Conservation (phyloP, 37 sponge, comb jelly and placozoan species). For the Lycopodina hypogea region DNA sequence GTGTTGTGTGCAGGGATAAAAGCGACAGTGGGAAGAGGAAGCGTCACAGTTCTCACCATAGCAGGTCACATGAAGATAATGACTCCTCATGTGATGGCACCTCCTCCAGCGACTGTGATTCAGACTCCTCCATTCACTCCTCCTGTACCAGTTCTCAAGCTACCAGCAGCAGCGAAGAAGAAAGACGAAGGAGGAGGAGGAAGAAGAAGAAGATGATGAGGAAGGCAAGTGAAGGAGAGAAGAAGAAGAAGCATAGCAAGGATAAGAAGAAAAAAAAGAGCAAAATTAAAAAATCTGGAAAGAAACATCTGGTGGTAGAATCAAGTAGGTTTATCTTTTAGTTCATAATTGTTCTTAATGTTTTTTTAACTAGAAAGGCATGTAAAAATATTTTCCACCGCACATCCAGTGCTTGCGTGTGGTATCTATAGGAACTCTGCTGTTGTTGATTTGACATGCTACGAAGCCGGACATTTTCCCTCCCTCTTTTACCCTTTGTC, state of each 20-base stretch:
- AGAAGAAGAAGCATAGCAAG: slow-evolving; percentile 7
- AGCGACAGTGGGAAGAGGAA: slow-evolving; percentile 3
- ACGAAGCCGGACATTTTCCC: too few species aligned
- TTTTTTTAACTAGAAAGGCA: too few species aligned
- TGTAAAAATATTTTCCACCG: too few species aligned
- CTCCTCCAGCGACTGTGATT: slow-evolving; percentile 13
- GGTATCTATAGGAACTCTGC: too few species aligned
- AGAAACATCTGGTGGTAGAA: background rate
- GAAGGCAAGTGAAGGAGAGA: slow-evolving; percentile 19
- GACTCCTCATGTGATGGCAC: background rate
- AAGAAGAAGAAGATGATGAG: background rate
- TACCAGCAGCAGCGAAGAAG: slow-evolving; percentile 10
- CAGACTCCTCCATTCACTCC: background rate
- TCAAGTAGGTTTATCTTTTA: too few species aligned
- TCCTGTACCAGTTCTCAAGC: background rate
- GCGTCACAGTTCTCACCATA: slow-evolving; percentile 16
- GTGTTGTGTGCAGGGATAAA: slow-evolving; percentile 10
- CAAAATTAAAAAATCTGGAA: background rate
- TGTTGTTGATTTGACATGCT: too few species aligned
- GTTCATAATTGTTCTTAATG: too few species aligned
- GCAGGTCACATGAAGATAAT: slow-evolving; percentile 7
- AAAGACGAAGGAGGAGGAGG: background rate
- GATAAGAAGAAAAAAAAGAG: background rate
- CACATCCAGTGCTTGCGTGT: too few species aligned
- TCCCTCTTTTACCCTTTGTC: too few species aligned